Evolutionary conservation across 2,113 vertebrate genomes (phyloP).

Genomic region (Chaetura pelagica): DNA sequence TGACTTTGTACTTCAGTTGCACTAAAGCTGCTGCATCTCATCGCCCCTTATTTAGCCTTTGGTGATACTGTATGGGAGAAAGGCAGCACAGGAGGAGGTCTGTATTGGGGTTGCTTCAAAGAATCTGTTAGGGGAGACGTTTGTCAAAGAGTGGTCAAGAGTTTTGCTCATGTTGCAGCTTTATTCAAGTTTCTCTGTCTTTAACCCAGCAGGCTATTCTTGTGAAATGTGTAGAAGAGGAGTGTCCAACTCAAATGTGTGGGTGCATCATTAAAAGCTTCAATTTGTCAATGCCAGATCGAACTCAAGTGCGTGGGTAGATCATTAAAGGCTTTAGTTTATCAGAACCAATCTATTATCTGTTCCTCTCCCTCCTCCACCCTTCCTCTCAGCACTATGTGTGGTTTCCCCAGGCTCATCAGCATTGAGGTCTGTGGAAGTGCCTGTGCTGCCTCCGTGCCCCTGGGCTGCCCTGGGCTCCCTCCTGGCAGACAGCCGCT

Average conservation of each 20-base stretch:
- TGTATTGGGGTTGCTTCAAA: neutral
- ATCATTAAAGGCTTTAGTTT: constrained; percentile 66
- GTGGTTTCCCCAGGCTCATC: neutral
- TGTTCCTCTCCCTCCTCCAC: constrained; percentile 31
- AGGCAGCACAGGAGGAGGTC: neutral
- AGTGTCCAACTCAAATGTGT: constrained; percentile 52
- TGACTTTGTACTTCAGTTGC: constrained; percentile 43
- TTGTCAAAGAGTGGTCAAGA: neutral
- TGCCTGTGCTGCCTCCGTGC: neutral
- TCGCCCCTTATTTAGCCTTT: neutral
- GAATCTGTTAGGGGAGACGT: neutral
- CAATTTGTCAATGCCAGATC: constrained; percentile 73
- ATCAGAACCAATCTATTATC: constrained; percentile 50
- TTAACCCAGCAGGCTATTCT: constrained; percentile 45
- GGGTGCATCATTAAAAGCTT: constrained; percentile 61
- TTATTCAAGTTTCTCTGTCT: neutral
- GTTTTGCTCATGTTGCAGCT: neutral
- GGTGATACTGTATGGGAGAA: neutral
- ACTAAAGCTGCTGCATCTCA: constrained; percentile 17
- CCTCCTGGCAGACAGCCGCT: neutral
- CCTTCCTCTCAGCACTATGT: neutral
- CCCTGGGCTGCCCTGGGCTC: neutral
- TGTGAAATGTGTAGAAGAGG: constrained; percentile 38
- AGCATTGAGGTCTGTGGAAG: neutral
- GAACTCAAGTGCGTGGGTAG: constrained; percentile 58